These are phyloP conservation scores for Craniophora ligustri DNA, from an alignment of 2,888 invertebrate genomes.

Conservation along the genomic window DNA sequence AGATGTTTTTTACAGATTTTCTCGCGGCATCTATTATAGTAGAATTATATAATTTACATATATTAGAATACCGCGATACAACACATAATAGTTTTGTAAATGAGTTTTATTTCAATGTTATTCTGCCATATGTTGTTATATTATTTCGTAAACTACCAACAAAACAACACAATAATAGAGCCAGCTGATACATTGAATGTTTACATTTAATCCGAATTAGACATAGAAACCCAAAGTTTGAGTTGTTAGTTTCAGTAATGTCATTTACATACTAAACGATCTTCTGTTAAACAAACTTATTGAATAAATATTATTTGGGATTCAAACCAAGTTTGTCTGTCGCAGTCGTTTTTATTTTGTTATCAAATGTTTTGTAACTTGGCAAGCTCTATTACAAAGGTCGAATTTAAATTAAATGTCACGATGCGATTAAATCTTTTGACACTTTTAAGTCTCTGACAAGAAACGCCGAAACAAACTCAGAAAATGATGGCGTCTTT, in stretches of 20 bases:
- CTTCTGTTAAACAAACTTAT: slow-evolving; percentile 24
- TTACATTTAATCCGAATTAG: slow-evolving; percentile 32
- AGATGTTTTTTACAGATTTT: no score
- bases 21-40: no score
- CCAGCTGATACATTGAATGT: slow-evolving; percentile 19
- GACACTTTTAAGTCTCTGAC: no score
- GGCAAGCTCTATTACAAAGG: background rate
- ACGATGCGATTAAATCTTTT: no score
- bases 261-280: slow-evolving; percentile 39
- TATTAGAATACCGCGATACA: no score
- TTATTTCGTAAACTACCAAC: no score
- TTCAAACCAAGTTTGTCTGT: slow-evolving; percentile 6
- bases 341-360: background rate
- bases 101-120: no score
- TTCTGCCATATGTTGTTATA: no score
- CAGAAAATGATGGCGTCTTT: no score
- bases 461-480: no score
- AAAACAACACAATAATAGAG: slow-evolving; percentile 1
- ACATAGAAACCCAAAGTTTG: slow-evolving; percentile 6
- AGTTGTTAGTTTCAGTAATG: slow-evolving; percentile 12
- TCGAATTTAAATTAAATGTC: background rate
- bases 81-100: no score
- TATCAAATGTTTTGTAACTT: background rate
- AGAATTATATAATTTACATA: no score
- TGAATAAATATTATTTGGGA: slow-evolving; percentile 16